phyloP scores from a whole-genome alignment of 2,113 vertebrate species.

The Meles meles region DNA sequence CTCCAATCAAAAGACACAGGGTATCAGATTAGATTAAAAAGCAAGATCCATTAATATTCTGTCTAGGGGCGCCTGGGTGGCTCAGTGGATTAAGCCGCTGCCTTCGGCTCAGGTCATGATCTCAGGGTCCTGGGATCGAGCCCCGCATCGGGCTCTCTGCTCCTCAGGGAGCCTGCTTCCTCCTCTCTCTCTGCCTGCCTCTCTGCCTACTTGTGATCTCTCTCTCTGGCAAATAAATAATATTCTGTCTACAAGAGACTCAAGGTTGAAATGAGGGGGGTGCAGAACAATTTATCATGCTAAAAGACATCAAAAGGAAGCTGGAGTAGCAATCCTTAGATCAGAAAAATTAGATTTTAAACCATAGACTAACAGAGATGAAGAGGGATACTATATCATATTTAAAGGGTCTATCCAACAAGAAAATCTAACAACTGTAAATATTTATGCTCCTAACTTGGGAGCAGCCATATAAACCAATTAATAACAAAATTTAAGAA shows the following conservation, averaged over 20 bases:
- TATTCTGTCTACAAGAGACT: background rate
- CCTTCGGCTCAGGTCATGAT: too few relatives aligned
- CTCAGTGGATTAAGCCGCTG: too few relatives aligned
- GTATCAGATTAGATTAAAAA: background rate
- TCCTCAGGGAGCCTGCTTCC: too few relatives aligned
- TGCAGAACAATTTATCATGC: background rate
- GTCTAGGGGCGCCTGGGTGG: too few relatives aligned
- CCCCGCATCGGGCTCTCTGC: too few relatives aligned
- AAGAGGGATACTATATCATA: too few relatives aligned
- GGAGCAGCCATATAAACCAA: background rate
- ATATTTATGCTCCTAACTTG: background rate
- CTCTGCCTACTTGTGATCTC: too few relatives aligned
- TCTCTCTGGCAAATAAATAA: too few relatives aligned
- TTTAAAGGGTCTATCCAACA: too few relatives aligned
- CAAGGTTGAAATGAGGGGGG: background rate
- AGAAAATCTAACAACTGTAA: too few relatives aligned
- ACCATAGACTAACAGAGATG: background rate
- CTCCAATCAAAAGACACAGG: background rate
- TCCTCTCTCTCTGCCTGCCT: too few relatives aligned
- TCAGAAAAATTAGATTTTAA: background rate
- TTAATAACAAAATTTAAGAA: background rate
- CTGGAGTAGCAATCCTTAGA: background rate
- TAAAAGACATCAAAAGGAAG: background rate
- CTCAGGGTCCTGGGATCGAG: too few relatives aligned
- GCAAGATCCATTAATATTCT: background rate